Evolutionary conservation across 2,888 invertebrate genomes (phyloP), one percentile per base, ranked within the genome.

Genomic region (Stictocephala bisonia): DNA sequence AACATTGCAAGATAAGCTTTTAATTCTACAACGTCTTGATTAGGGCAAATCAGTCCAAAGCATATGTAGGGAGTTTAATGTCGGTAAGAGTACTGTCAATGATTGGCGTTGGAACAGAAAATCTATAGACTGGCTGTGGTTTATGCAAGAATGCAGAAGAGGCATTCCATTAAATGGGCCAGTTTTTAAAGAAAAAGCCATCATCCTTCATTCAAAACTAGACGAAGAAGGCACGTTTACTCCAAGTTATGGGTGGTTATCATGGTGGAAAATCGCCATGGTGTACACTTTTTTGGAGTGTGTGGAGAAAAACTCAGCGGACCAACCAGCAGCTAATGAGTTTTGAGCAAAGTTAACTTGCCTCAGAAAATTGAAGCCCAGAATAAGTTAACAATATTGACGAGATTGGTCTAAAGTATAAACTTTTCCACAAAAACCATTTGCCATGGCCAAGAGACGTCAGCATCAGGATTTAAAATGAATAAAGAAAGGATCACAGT

Each of bases 151-250:
- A 66, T 26, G 73, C 50, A 48, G 74, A 29, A 72, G 53, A 41
- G 76, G 76, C 56, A 72, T 40, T 29, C 58, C 72, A 22, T 69
- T 77, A 68, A 70, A 53, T 50, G 71, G 72, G 9, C 73, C 68
- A 20, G 74, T 75, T n/a, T 27, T 75, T n/a, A 75, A 74, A 70
- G 74, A 77, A 70, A 75, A 75, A 51, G 77, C 75, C 11, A 26
- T 73, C 24, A 24, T 48, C 58, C 71, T 75, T 9, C 70, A 76
- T 68, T 71, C 72, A 56, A 74, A 74, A 68, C 40, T 77, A 13
- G 70, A 69, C 48, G 22, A 26, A 20, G 31, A 48, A 18, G 18
- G 44, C n/a, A 53, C 72, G 60, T 75, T 77, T 58, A 20, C 29
- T 6, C 51, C 75, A 9, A 78, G 76, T 68, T 41, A 73, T 56